phyloP scores from a whole-genome alignment of 2,797 vertebrate species.

The Sciurus carolinensis region DNA sequence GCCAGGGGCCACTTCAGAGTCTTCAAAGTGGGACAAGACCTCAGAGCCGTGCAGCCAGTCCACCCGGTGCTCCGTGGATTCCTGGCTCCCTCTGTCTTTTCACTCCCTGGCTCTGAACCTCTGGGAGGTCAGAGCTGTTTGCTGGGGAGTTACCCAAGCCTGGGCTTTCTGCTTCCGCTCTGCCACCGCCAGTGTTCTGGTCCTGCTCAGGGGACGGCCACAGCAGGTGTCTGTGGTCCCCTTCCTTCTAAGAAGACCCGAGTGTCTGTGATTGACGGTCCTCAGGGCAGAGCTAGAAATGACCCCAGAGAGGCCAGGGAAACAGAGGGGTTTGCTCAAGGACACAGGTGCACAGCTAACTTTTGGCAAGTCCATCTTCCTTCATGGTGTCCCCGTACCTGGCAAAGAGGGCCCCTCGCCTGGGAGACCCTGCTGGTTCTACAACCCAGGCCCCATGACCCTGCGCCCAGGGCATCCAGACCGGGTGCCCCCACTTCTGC shows the following conservation, averaged over 20 bases:
- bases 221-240: too few relatives aligned
- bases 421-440: too few relatives aligned
- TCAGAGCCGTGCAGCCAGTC: accelerated
- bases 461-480: accelerated
- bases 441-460: neutral
- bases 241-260: neutral
- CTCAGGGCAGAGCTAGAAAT: neutral
- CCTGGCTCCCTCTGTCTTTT: too few relatives aligned
- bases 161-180: accelerated
- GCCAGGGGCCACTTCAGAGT: accelerated
- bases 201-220: accelerated
- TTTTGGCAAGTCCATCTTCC: accelerated
- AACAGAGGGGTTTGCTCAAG: accelerated
- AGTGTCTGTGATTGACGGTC: accelerated
- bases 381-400: accelerated
- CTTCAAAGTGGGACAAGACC: accelerated
- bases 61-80: too few relatives aligned
- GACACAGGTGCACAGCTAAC: accelerated
- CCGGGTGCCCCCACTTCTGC: neutral
- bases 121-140: accelerated
- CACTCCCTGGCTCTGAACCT: too few relatives aligned
- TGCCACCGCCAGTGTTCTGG: accelerated
- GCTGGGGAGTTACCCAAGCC: accelerated
- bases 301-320: accelerated
- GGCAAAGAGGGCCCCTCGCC: accelerated